phyloP scores from a whole-genome alignment of 2,113 vertebrate genomes.

The Rhegmatorhina hoffmannsi region DNA sequence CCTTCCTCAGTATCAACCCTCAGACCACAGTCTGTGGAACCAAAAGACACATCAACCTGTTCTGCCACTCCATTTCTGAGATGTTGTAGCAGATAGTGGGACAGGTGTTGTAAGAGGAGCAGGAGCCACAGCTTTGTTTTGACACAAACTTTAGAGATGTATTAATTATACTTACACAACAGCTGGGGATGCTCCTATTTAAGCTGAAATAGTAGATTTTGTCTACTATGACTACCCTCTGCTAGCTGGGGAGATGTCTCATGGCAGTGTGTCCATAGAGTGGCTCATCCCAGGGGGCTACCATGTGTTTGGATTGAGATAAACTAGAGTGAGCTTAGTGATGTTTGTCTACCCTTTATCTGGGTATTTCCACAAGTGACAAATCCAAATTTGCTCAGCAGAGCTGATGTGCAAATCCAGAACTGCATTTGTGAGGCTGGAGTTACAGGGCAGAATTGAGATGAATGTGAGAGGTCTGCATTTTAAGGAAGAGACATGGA shows the following conservation, averaged over 20 bases:
- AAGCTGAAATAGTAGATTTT: background rate
- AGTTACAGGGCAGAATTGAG: background rate
- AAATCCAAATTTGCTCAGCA: background rate
- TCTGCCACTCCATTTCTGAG: background rate
- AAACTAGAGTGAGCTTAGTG: background rate
- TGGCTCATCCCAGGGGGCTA: background rate
- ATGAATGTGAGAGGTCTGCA: background rate
- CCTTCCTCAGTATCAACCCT: background rate
- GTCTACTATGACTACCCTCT: background rate
- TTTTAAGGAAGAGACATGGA: background rate
- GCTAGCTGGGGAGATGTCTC: background rate
- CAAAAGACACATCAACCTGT: background rate
- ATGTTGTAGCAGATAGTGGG: background rate
- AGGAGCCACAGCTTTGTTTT: background rate
- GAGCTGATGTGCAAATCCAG: background rate
- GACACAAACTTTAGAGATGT: background rate
- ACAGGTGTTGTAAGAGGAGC: background rate
- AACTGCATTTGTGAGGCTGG: background rate
- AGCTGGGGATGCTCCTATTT: background rate
- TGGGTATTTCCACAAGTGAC: background rate
- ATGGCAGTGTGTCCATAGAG: background rate
- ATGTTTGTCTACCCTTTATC: background rate
- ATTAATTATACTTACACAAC: background rate
- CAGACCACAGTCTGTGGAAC: background rate
- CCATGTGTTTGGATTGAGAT: background rate